Evolutionary conservation across 2,888 invertebrate species (phyloP).

Genomic region (Archips xylosteana): DNA sequence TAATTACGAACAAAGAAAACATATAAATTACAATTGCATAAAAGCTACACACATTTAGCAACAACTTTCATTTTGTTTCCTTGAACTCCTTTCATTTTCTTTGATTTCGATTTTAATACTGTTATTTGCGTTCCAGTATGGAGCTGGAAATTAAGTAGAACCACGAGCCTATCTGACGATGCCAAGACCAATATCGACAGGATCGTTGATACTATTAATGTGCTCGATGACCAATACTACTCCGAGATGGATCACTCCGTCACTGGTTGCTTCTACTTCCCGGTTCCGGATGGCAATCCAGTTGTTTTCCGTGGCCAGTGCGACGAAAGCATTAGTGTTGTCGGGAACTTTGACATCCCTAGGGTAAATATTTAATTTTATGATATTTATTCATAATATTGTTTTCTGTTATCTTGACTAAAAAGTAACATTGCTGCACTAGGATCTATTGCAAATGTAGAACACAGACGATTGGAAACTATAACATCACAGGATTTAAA

Average conservation of each 20-base stretch:
- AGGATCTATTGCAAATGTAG: too few species aligned
- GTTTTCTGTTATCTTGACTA: not conserved
- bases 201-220: constrained; percentile 47
- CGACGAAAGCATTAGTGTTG: constrained; percentile 52
- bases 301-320: constrained; percentile 59
- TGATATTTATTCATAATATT: not conserved
- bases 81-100: not conserved
- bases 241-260: constrained; percentile 47
- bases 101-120: not conserved
- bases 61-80: too few species aligned
- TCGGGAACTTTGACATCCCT: constrained; percentile 51
- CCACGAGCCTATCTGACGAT: constrained; percentile 39
- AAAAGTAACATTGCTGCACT: too few species aligned
- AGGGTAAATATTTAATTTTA: constrained; percentile 51
- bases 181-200: constrained; percentile 47
- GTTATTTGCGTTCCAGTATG: constrained; percentile 49
- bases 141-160: constrained; percentile 54
- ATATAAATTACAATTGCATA: too few species aligned
- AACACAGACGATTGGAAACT: too few species aligned
- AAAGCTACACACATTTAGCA: too few species aligned
- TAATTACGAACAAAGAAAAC: too few species aligned
- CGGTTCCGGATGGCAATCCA: constrained; percentile 44
- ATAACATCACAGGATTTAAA: too few species aligned
- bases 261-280: constrained; percentile 54
- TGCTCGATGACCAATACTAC: constrained; percentile 50